Evolutionary conservation across 2,113 vertebrate species (phyloP).

Genomic region (Gallinago media): DNA sequence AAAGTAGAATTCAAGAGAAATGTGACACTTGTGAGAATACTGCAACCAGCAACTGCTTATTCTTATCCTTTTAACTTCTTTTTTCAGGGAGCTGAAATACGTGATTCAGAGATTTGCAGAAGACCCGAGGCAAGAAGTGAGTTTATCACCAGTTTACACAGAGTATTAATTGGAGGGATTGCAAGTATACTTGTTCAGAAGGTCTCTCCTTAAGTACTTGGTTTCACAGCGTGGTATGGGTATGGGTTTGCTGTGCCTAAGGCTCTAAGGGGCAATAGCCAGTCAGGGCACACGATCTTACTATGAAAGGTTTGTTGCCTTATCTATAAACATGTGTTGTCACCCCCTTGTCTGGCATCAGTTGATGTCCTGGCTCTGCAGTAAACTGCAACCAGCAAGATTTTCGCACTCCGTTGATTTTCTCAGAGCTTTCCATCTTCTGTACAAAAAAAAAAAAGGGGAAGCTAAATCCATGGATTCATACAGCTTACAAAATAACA

Average conservation of each 20-base stretch:
- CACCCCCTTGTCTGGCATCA: not conserved
- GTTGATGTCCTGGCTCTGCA: not conserved
- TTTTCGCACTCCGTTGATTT: not conserved
- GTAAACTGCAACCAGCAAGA: not conserved
- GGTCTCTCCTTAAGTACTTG: not conserved
- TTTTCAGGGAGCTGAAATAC: constrained; percentile 92
- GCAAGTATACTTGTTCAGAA: not conserved
- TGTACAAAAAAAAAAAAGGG: not conserved
- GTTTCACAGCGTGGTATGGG: not conserved
- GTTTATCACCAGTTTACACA: not conserved
- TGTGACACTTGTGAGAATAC: not conserved
- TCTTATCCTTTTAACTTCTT: not conserved
- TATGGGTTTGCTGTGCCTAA: not conserved
- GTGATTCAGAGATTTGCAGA: constrained; percentile 99
- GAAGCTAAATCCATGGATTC: not conserved
- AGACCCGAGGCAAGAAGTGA: constrained; percentile 96
- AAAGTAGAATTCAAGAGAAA: not conserved
- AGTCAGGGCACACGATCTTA: not conserved
- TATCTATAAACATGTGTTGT: not conserved
- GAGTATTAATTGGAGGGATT: not conserved
- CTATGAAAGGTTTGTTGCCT: not conserved
- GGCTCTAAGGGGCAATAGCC: not conserved
- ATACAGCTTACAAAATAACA: not conserved
- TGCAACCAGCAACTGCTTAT: not conserved
- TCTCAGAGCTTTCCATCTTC: not conserved